phyloP scores from a whole-genome alignment of 1,140 invertebrate genomes.

The Venustaconcha ellipsiformis region DNA sequence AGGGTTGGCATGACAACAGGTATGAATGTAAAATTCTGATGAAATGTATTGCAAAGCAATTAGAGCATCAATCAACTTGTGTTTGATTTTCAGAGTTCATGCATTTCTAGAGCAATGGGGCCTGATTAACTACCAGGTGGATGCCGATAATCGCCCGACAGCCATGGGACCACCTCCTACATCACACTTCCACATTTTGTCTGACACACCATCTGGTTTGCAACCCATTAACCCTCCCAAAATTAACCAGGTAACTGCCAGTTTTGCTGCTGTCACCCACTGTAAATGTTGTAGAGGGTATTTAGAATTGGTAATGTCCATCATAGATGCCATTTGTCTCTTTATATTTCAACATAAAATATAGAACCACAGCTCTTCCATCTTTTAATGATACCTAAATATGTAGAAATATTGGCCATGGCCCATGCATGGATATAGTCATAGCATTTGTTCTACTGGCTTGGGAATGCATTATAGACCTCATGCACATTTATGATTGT shows the following conservation, averaged over 20 bases:
- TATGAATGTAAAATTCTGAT: background rate
- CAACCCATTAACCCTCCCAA: conserved; percentile 77
- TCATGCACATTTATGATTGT: no score
- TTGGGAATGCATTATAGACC: no score
- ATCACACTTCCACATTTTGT: conserved; percentile 98
- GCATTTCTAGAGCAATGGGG: conserved; percentile 99
- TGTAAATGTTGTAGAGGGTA: background rate
- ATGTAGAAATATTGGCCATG: no score
- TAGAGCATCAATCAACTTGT: background rate
- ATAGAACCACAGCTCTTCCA: no score
- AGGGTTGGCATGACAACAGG: background rate
- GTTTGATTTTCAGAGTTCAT: conserved; percentile 79
- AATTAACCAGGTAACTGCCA: conserved; percentile 57
- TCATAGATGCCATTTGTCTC: background rate
- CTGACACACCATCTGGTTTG: conserved; percentile 97
- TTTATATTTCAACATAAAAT: no score
- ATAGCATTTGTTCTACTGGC: no score
- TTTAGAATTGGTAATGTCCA: background rate
- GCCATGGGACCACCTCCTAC: conserved; percentile 99
- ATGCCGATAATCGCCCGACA: conserved; percentile 93
- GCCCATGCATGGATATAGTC: no score
- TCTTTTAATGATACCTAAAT: no score
- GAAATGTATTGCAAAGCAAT: background rate
- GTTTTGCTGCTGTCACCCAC: background rate
- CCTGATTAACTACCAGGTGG: conserved; percentile 97